phyloP scores from a whole-genome alignment of 2,113 vertebrate species.

The Morone saxatilis region DNA sequence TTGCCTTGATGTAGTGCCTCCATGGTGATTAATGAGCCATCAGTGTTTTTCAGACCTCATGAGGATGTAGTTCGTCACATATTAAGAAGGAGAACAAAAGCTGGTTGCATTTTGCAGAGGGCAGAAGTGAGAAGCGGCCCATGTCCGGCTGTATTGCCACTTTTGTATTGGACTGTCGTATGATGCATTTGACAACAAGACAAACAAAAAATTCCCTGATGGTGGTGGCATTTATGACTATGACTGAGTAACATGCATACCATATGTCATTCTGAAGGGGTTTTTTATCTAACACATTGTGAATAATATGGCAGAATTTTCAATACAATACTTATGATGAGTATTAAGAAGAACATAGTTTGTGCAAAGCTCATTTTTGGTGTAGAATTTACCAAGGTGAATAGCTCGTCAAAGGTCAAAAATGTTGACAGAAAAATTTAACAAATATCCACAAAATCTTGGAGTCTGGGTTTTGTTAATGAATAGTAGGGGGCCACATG shows the following conservation, averaged over 20 bases:
- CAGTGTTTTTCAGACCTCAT: slow-evolving; percentile 6
- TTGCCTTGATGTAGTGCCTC: slow-evolving; percentile 8
- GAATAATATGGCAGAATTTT: neutral
- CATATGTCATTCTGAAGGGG: neutral
- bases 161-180: neutral
- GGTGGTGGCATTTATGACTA: neutral
- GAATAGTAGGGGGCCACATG: too few relatives aligned
- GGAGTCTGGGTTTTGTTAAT: neutral
- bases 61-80: neutral
- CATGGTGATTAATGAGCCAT: slow-evolving; percentile 23
- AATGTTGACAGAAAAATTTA: neutral
- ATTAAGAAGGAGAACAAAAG: neutral
- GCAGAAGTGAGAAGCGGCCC: neutral
- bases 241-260: neutral
- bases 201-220: neutral
- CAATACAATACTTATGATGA: neutral
- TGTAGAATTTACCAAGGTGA: neutral
- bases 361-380: neutral
- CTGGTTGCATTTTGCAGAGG: neutral
- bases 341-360: neutral
- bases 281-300: neutral
- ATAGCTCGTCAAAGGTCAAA: neutral
- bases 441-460: neutral
- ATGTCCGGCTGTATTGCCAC: neutral
- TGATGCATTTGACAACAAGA: neutral